phyloP scores from a whole-genome alignment of 2,888 invertebrate genomes.

The Chalcosyrphus nemorum region DNA sequence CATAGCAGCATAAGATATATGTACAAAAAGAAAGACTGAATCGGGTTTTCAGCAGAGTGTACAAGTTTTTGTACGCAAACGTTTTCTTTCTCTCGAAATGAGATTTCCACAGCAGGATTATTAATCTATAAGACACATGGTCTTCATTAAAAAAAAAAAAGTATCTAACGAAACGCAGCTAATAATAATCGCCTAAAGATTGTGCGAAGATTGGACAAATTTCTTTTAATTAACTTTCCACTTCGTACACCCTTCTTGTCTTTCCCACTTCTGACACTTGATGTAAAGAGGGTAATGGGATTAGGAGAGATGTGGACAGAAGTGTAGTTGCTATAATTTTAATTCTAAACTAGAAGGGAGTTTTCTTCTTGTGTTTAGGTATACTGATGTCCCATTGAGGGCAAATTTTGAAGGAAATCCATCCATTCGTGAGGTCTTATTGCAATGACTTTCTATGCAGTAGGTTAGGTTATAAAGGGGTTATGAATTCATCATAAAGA shows the following conservation, averaged over 20 bases:
- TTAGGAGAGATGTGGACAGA: no score
- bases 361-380: no score
- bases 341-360: no score
- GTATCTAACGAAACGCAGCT: neutral
- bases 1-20: neutral
- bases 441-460: no score
- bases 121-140: constrained; percentile 1
- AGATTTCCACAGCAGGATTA: neutral
- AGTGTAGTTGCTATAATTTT: no score
- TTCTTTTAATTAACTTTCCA: neutral
- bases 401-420: no score
- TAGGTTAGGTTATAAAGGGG: no score
- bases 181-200: neutral
- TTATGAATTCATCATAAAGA: no score
- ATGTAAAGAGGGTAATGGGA: no score
- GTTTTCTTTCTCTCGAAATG: neutral
- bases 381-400: no score
- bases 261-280: neutral
- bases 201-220: neutral
- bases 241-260: neutral
- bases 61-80: neutral
- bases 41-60: neutral
- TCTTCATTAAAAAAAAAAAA: neutral
- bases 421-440: no score
- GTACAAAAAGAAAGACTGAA: neutral